Conservation (phyloP, 2,888 invertebrate species). For the Netelia melanura region DNA sequence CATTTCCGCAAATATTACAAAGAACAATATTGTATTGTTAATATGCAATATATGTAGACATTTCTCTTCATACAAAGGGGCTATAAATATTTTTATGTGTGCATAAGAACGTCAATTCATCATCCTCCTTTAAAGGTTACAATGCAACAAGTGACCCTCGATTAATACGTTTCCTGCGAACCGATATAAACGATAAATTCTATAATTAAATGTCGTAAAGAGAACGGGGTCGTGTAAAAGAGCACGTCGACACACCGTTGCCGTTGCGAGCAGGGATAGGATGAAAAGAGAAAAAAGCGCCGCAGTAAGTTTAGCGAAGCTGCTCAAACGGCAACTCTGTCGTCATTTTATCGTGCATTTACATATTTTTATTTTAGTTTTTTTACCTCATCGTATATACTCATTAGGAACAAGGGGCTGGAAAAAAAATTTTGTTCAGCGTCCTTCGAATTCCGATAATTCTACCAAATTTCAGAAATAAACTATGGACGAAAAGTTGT, state of each 20-base stretch:
- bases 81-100: constrained; percentile 10
- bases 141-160: constrained; percentile 66
- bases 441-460: background rate
- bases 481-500: too few relatives aligned
- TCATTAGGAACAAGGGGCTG: background rate
- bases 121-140: constrained; percentile 56
- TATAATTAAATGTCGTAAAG: constrained; percentile 58
- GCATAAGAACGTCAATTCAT: background rate
- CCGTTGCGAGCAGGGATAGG: background rate
- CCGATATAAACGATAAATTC: constrained; percentile 61
- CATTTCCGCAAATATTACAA: too few relatives aligned
- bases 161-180: constrained; percentile 55
- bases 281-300: background rate
- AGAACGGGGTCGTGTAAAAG: constrained; percentile 47
- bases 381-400: background rate
- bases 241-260: background rate
- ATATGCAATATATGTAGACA: background rate
- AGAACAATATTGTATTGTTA: background rate
- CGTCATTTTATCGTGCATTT: background rate
- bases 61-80: background rate
- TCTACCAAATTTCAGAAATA: background rate
- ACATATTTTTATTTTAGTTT: background rate
- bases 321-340: background rate
- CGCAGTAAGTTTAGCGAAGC: background rate
- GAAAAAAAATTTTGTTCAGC: too few relatives aligned